Evolutionary conservation across 1,140 invertebrate genomes (phyloP).

Genomic region (Conopomorpha cramerella): DNA sequence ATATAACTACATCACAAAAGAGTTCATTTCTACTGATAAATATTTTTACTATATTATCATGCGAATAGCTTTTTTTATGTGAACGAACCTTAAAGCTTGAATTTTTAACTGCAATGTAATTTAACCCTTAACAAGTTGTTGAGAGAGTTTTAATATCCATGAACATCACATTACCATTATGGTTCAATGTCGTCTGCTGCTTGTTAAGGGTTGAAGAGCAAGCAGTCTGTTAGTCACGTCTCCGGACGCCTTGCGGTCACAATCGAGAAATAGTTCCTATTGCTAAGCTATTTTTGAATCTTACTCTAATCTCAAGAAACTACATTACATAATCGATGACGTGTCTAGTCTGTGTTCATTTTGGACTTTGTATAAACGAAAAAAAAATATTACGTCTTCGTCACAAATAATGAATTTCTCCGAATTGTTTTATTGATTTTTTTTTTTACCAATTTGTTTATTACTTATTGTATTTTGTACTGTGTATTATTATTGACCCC

Average conservation of each 20-base stretch:
- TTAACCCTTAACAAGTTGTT: no score
- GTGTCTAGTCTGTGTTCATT: slow-evolving; percentile 14
- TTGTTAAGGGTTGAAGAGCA: no score
- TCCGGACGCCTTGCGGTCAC: no score
- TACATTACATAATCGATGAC: no score
- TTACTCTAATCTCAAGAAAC: no score
- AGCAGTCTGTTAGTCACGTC: no score
- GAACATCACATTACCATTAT: neutral
- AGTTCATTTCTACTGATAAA: neutral
- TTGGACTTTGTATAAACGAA: no score
- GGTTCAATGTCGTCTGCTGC: neutral
- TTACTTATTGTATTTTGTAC: slow-evolving; percentile 55
- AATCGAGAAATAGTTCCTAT: no score
- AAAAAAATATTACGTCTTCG: neutral
- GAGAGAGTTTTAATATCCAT: neutral
- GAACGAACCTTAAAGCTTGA: no score
- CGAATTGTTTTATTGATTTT: neutral
- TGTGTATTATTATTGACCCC: slow-evolving; percentile 11
- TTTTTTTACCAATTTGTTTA: slow-evolving; percentile 24
- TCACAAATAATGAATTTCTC: no score
- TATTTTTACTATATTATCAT: neutral
- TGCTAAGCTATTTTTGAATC: no score
- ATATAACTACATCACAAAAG: neutral
- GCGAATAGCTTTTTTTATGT: neutral
- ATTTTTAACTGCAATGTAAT: no score